Conservation (phyloP, 2,113 vertebrate species). For the Oplegnathus fasciatus region DNA sequence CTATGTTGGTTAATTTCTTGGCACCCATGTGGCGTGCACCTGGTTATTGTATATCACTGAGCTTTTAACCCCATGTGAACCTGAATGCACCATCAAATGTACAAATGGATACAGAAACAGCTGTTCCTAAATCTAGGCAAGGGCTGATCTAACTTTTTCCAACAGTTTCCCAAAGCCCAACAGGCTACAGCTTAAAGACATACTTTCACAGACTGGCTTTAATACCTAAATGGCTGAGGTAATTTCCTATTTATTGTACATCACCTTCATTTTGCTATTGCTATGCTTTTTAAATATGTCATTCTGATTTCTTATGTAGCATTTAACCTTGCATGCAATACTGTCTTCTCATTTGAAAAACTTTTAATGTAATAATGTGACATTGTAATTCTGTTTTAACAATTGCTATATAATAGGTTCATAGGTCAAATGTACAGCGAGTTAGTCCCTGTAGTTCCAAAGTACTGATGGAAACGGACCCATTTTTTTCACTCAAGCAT, state of each 20-base stretch:
- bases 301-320: not conserved
- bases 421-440: not conserved
- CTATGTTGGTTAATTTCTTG: slow-evolving; percentile 56
- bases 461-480: not conserved
- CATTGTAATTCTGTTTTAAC: not conserved
- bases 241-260: not conserved
- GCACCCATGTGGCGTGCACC: slow-evolving; percentile 56
- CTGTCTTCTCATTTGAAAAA: not conserved
- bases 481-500: not conserved
- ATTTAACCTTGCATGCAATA: not conserved
- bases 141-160: not conserved
- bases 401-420: not conserved
- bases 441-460: not conserved
- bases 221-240: not conserved
- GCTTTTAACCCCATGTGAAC: slow-evolving; percentile 61
- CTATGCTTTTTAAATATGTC: not conserved
- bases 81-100: slow-evolving; percentile 21
- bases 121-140: slow-evolving; percentile 19
- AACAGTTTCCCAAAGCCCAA: not conserved
- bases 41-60: slow-evolving; percentile 46
- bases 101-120: slow-evolving; percentile 30
- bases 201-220: not conserved
- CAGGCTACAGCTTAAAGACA: not conserved
- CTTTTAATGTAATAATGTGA: not conserved
- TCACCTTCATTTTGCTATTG: not conserved